Percentiles rank a stretch among this genome's conserved stretches.
Evolutionary conservation across 2,797 vertebrate species (phyloP).

Genomic region (Catamblyrhynchus diadema): DNA sequence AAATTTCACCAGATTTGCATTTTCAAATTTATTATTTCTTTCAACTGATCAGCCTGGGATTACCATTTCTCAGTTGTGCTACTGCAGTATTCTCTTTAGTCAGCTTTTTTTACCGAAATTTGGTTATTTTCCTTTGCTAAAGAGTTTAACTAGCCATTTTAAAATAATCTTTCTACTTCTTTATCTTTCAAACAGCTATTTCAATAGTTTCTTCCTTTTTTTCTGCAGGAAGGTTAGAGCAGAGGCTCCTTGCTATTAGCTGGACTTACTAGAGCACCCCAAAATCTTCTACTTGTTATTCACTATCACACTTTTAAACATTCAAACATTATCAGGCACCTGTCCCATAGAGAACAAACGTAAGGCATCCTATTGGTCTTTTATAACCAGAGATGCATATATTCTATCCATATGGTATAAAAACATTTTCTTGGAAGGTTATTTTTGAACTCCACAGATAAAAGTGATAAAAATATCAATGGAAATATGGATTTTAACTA

Average conservation of each 20-base stretch:
- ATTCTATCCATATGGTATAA: not conserved
- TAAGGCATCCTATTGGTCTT: not conserved
- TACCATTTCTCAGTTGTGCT: not conserved
- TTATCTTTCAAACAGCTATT: not conserved
- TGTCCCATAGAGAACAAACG: accelerated
- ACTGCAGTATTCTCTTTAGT: not conserved
- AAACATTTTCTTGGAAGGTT: not conserved
- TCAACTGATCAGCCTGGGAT: not conserved
- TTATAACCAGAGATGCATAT: not conserved
- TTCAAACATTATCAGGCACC: not conserved
- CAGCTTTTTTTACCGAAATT: not conserved
- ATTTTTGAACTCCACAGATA: not conserved
- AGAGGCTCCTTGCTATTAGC: not conserved
- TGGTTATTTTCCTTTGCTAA: not conserved
- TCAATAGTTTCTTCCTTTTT: not conserved
- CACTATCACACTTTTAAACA: not conserved
- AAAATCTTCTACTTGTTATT: not conserved
- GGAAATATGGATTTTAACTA: not conserved
- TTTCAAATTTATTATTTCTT: not conserved
- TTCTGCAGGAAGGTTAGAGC: not conserved
- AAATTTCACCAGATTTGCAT: not conserved
- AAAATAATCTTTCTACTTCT: not conserved
- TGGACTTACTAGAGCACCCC: not conserved
- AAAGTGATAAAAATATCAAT: not conserved
- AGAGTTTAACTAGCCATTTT: not conserved